Evolutionary conservation across 2,113 vertebrate genomes (phyloP), one percentile per base, ranked within the genome.

Genomic region (Barbus barbus): DNA sequence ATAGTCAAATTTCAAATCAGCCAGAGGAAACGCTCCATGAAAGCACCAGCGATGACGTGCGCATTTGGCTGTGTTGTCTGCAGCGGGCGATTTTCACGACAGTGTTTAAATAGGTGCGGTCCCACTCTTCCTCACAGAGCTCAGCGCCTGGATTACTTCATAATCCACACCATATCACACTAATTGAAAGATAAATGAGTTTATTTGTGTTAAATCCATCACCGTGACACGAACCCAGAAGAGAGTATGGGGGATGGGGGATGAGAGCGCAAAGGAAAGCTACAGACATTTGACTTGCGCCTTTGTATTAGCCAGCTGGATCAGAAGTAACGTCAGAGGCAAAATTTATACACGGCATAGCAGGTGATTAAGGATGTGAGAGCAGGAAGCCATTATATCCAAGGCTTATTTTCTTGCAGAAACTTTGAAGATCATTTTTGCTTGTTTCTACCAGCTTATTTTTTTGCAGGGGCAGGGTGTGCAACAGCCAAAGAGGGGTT

Each of bases 141-240:
- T 88, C 82, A 84, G 63, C 51, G 56, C 86, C 86, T 90, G 91
- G 91, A 94, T 92, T 90, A 89, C 93, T 93, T 93, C 93, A 94
- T 93, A 93, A 93, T 93, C 89, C 88, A 86, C 92, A 90, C 86
- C 91, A 93, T 89, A 87, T 94, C 89, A 92, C 89, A 89, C 89
- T 93, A 94, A 94, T 94, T 93, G 92, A 93, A 94, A 93, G 92
- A 93, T 36, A 38, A 94, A 94, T 85, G 87, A 91, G 90, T 94
- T 93, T 93, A 93, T 94, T 93, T 93, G 88, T 88, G 90, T 88
- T 91, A 92, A 93, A 94, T 94, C 92, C 91, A 94, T 94, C 93
- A 94, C 87, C 73, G 87, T 93, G 93, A 92, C 93, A 93, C 89
- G 87, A 86, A 88, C 84, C 83, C 88, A 86, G 58, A 46, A 56